Conservation (phyloP, 2,888 invertebrate genomes). For the Acronicta alni region DNA sequence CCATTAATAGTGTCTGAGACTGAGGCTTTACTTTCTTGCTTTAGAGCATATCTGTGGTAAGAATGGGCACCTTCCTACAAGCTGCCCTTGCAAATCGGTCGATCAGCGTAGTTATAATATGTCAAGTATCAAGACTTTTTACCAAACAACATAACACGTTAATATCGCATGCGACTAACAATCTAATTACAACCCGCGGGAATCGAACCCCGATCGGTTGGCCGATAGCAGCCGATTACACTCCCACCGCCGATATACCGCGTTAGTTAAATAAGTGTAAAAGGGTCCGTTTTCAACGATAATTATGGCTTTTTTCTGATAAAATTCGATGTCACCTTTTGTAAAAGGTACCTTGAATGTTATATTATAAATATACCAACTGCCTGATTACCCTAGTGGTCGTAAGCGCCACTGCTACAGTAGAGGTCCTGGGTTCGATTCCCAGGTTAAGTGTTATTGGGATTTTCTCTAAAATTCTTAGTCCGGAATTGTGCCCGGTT, state of each 20-base stretch:
- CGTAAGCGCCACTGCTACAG: no score
- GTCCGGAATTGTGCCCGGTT: no score
- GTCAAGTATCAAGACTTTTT: slow-evolving; percentile 69
- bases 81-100: no score
- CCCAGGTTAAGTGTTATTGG: no score
- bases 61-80: no score
- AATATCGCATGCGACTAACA: slow-evolving; percentile 88
- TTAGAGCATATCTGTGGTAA: no score
- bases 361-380: background rate
- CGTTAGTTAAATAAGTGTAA: slow-evolving; percentile 58
- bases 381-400: no score
- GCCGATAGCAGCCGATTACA: slow-evolving; percentile 80
- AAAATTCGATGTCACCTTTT: slow-evolving; percentile 34
- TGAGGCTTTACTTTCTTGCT: no score
- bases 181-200: slow-evolving; percentile 88
- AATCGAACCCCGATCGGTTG: slow-evolving; percentile 85
- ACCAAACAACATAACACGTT: slow-evolving; percentile 72
- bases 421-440: no score
- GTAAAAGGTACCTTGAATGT: slow-evolving; percentile 3
- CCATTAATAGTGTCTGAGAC: no score
- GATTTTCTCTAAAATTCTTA: no score
- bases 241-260: slow-evolving; percentile 61
- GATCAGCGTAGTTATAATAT: no score
- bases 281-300: slow-evolving; percentile 54
- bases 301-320: slow-evolving; percentile 50